Evolutionary conservation across 2,888 invertebrate genomes (phyloP), one percentile per base, ranked within the genome.

Genomic region (Rhagophthalmus giganteus): DNA sequence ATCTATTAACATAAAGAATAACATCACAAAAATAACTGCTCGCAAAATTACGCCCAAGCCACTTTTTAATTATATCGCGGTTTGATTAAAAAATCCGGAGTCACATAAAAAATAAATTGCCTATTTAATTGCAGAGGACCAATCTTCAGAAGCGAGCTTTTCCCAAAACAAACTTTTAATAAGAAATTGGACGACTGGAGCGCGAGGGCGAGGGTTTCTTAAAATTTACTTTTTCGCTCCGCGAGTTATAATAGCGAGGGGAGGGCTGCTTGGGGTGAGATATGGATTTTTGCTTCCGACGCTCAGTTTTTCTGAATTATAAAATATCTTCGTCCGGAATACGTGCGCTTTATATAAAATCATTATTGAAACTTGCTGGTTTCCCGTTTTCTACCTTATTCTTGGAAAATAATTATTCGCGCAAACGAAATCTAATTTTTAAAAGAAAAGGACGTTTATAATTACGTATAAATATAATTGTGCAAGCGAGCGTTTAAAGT

Each of bases 271-370:
- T 55, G 61, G 67, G 69, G 70, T 71, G 71, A 74, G 73, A 75
- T 74, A 74, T 74, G 74, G 74, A 74, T 74, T 74, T 73, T 74
- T 74, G 70, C 73, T 73, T 70, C 71, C 71, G 72, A 73, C 72
- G 65, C 63, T 67, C 62, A 67, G 69, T 71, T 72, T 72, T 71
- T 71, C 73, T 70, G 74, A 74, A 74, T 74, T 74, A 74, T 74
- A 74, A 74, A 74, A 73, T 74, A 72, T 73, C 71, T 69, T 57
- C 59, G 57, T 55, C 50, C 55, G 49, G 45, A 53, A 50, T 57
- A 59, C 59, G 58, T 60, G 60, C 52, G 60, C 58, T 58, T 58
- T 57, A 56, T 58, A 58, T 55, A 57, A 48, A 58, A 59, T 59
- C 61, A 58, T 59, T 61, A 62, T 62, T 60, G 59, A 59, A 60